phyloP scores from a whole-genome alignment of 2,797 vertebrate species.

The Choloepus didactylus region DNA sequence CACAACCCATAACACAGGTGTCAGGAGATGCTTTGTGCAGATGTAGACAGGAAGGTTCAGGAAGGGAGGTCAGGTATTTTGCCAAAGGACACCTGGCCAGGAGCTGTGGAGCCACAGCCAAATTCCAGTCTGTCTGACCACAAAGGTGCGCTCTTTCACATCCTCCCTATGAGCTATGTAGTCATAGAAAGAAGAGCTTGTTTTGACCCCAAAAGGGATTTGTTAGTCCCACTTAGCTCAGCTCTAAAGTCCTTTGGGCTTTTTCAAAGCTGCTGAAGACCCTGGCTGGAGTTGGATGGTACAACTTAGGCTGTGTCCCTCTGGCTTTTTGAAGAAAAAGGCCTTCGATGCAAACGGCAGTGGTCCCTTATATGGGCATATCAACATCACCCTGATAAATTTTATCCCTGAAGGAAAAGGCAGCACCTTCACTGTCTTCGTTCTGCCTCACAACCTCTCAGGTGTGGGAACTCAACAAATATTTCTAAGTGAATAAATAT shows the following conservation, averaged over 20 bases:
- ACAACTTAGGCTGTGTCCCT: neutral
- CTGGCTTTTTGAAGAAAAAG: slow-evolving; percentile 14
- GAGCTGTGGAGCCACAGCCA: neutral
- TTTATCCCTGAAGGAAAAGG: neutral
- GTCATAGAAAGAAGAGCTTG: neutral
- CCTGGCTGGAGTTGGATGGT: neutral
- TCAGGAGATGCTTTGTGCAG: neutral
- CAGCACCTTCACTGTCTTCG: neutral
- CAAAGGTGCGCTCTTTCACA: neutral
- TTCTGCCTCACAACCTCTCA: neutral
- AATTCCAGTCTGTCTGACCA: neutral
- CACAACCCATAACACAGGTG: neutral
- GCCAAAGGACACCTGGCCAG: neutral
- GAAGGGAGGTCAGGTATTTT: neutral
- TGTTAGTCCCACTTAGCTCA: neutral
- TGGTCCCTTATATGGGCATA: neutral
- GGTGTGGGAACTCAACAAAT: neutral
- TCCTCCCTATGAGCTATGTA: neutral
- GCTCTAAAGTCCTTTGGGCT: neutral
- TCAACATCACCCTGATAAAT: neutral
- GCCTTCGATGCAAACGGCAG: neutral
- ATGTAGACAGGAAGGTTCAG: neutral
- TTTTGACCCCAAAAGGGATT: neutral
- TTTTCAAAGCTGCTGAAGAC: neutral
- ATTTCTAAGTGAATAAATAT: neutral